These are phyloP conservation scores for Erebia aethiops DNA, from an alignment of 2,888 invertebrate species.

Conservation along the genomic window DNA sequence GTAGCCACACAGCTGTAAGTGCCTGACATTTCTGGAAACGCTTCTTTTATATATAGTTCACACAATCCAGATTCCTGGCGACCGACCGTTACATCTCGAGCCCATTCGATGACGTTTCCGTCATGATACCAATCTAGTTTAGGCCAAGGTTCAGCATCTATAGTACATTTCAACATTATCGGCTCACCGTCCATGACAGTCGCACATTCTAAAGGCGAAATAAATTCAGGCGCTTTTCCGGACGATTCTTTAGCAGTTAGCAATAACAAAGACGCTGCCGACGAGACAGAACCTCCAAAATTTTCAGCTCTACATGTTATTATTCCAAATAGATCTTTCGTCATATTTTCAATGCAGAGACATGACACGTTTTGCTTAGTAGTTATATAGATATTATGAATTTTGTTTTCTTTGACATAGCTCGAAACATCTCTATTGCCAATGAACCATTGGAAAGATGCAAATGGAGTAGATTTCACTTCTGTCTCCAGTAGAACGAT, in stretches of 20 bases:
- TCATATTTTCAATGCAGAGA: conserved; percentile 88
- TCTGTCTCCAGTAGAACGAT: conserved; percentile 90
- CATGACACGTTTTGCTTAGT: conserved; percentile 89
- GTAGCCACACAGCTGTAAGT: conserved; percentile 91
- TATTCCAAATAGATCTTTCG: conserved; percentile 87
- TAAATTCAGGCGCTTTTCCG: conserved; percentile 87
- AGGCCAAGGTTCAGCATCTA: conserved; percentile 90
- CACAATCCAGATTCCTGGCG: conserved; percentile 91
- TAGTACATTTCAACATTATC: conserved; percentile 87
- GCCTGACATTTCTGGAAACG: conserved; percentile 95
- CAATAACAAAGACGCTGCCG: conserved; percentile 85
- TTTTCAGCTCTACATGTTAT: conserved; percentile 96
- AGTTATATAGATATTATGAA: conserved; percentile 88
- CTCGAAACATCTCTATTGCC: conserved; percentile 87
- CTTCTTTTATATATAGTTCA: conserved; percentile 91
- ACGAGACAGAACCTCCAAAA: conserved; percentile 94
- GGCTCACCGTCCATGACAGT: conserved; percentile 96
- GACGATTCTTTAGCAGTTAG: conserved; percentile 72
- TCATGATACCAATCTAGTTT: conserved; percentile 92
- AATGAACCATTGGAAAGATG: conserved; percentile 94
- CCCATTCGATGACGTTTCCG: conserved; percentile 86
- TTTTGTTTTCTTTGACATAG: conserved; percentile 80
- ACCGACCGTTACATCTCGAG: conserved; percentile 88
- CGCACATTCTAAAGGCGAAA: conserved; percentile 87
- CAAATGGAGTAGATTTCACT: conserved; percentile 89